Percentiles rank a stretch among this genome's conserved stretches.
phyloP scores from a whole-genome alignment of 2,113 vertebrate genomes.

The Melanerpes formicivorus region DNA sequence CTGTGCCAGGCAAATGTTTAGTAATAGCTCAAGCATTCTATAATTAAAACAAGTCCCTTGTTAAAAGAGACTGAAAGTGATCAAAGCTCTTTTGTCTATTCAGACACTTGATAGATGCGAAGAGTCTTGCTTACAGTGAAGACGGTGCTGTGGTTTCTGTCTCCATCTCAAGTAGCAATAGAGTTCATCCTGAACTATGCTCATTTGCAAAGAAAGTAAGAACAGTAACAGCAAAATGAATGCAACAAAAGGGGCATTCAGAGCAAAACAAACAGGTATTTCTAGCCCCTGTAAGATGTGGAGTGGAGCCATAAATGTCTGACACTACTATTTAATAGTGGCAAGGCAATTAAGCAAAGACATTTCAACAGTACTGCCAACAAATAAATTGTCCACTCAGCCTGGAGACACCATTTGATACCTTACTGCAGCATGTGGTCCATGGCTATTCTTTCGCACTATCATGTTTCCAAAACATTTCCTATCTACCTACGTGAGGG shows the following conservation, averaged over 20 bases:
- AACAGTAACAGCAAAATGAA: not conserved
- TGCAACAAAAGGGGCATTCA: not conserved
- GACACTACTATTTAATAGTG: not conserved
- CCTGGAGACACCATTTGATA: not conserved
- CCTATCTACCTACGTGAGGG: not conserved
- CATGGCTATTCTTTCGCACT: not conserved
- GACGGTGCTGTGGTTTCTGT: conserved; percentile 52
- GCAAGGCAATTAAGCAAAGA: not conserved
- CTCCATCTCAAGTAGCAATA: conserved; percentile 3
- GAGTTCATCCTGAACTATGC: not conserved
- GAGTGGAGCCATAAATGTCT: not conserved
- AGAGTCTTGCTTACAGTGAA: conserved; percentile 28
- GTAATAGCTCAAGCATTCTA: conserved; percentile 66
- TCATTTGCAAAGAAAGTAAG: not conserved
- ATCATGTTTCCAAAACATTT: not conserved
- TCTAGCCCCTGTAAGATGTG: not conserved
- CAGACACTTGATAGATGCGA: conserved; percentile 56
- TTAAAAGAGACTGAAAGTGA: conserved; percentile 66
- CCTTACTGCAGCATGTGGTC: not conserved
- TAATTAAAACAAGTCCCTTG: conserved; percentile 73
- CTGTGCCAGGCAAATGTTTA: conserved; percentile 62
- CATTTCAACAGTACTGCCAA: not conserved
- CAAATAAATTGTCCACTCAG: not conserved
- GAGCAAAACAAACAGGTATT: not conserved
- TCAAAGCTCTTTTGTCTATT: conserved; percentile 66